These are phyloP conservation scores for Hypena proboscidalis DNA, from an alignment of 2,888 invertebrate genomes.

Conservation along the genomic window DNA sequence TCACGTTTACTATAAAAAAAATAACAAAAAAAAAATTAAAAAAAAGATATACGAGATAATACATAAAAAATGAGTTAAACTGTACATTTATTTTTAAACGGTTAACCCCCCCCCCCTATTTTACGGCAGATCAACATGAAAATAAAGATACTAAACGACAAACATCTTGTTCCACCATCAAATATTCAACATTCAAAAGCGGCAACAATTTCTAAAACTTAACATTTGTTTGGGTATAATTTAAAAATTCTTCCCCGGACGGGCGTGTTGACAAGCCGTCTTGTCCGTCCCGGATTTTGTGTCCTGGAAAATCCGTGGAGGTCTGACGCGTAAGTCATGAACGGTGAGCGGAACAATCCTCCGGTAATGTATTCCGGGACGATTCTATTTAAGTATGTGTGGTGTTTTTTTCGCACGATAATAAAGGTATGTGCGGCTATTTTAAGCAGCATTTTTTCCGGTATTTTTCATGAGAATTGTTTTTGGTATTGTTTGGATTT, in stretches of 20 bases:
- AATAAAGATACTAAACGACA: not conserved
- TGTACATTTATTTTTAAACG: no score
- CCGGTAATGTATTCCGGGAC: slow-evolving; percentile 1
- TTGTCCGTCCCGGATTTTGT: slow-evolving; percentile 37
- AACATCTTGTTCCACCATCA: slow-evolving; percentile 1
- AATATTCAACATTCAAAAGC: slow-evolving; percentile 19
- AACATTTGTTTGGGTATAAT: slow-evolving; percentile 42
- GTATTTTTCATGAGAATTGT: no score
- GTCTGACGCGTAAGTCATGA: slow-evolving; percentile 21
- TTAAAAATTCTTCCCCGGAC: slow-evolving; percentile 40
- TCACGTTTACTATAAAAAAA: no score
- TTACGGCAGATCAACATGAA: no score
- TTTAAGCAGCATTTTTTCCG: no score
- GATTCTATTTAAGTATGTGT: slow-evolving; percentile 1
- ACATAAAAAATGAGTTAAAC: no score
- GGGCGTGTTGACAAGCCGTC: slow-evolving; percentile 45
- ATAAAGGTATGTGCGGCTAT: no score
- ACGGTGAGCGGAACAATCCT: slow-evolving; percentile 6
- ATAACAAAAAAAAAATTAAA: no score
- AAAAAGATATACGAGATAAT: no score
- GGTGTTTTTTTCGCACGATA: not conserved
- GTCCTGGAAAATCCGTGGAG: slow-evolving; percentile 42
- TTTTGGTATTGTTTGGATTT: no score
- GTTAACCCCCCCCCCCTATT: no score
- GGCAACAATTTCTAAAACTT: slow-evolving; percentile 29